A percentile compares a stretch with the other conserved stretches of the same genome.
Conservation (phyloP, 2,797 vertebrate species). For the Streptopelia turtur region DNA sequence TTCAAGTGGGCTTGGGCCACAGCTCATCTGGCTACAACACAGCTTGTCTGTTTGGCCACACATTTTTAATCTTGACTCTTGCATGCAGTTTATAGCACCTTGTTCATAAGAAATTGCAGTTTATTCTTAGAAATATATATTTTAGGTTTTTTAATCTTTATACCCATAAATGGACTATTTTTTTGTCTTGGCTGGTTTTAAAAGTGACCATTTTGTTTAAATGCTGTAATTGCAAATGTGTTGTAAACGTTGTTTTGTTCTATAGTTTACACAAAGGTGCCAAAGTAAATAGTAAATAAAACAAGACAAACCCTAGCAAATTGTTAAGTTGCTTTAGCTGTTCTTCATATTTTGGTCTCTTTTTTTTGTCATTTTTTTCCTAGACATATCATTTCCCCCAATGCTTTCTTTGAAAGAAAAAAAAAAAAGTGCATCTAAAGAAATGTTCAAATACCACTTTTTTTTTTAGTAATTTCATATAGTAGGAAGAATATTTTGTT, state of each 20-base stretch:
- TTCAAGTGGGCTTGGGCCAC: conserved; percentile 57
- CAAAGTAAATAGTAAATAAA: conserved; percentile 75
- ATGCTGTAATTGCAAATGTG: conserved; percentile 68
- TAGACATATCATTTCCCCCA: conserved; percentile 61
- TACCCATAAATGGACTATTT: conserved; percentile 69
- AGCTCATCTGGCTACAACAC: conserved; percentile 62
- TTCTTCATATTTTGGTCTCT: conserved; percentile 63
- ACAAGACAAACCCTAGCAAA: conserved; percentile 33
- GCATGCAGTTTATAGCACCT: conserved; percentile 77
- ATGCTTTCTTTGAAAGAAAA: conserved; percentile 44
- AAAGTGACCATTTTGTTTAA: conserved; percentile 72
- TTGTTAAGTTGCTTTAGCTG: conserved; percentile 59
- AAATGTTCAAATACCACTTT: conserved; percentile 54
- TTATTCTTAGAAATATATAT: conserved; percentile 74
- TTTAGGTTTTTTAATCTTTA: conserved; percentile 73
- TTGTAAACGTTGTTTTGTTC: conserved; percentile 73
- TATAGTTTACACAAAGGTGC: conserved; percentile 74
- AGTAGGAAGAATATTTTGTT: conserved; percentile 67
- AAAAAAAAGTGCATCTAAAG: conserved; percentile 50
- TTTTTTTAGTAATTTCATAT: conserved; percentile 57
- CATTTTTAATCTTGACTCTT: conserved; percentile 65
- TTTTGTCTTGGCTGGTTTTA: conserved; percentile 74
- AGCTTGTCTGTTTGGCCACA: conserved; percentile 62
- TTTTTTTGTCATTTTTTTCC: conserved; percentile 46
- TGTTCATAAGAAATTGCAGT: conserved; percentile 73